Percentiles rank a stretch among this genome's conserved stretches.
phyloP scores from a whole-genome alignment of 2,113 vertebrate genomes.

The Pimephales promelas region DNA sequence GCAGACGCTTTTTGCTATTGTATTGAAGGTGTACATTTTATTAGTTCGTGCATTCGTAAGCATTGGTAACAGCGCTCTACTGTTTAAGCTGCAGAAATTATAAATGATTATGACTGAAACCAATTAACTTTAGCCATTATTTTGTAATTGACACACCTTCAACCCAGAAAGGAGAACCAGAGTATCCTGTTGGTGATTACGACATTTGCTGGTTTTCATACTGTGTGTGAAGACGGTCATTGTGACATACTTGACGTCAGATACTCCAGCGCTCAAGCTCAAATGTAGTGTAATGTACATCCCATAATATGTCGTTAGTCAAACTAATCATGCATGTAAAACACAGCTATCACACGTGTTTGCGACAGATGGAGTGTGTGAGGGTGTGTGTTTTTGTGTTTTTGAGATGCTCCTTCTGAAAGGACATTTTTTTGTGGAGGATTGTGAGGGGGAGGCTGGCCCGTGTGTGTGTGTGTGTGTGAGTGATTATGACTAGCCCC shows the following conservation, averaged over 20 bases:
- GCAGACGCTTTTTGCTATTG: neutral
- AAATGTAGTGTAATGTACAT: neutral
- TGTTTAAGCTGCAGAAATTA: neutral
- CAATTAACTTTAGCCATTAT: neutral
- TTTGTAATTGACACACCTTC: neutral
- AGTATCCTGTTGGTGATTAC: neutral
- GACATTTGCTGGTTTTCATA: neutral
- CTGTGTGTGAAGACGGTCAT: neutral
- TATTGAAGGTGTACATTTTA: neutral
- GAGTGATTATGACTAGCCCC: constrained; percentile 65
- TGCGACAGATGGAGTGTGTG: constrained; percentile 37
- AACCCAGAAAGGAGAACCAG: neutral
- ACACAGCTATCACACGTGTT: constrained; percentile 23
- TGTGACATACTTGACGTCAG: neutral
- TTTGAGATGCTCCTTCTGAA: constrained; percentile 51
- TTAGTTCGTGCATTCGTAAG: neutral
- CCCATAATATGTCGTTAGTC: constrained; percentile 12
- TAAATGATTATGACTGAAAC: neutral
- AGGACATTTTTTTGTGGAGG: constrained; percentile 78
- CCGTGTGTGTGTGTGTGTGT: constrained; percentile 65
- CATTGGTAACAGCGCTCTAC: neutral
- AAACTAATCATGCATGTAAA: constrained; percentile 18
- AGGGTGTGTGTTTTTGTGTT: constrained; percentile 41
- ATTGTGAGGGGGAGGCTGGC: constrained; percentile 78
- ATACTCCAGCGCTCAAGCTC: neutral